Conservation (phyloP, 2,797 vertebrate genomes). For the Rhadinocentrus ornatus region DNA sequence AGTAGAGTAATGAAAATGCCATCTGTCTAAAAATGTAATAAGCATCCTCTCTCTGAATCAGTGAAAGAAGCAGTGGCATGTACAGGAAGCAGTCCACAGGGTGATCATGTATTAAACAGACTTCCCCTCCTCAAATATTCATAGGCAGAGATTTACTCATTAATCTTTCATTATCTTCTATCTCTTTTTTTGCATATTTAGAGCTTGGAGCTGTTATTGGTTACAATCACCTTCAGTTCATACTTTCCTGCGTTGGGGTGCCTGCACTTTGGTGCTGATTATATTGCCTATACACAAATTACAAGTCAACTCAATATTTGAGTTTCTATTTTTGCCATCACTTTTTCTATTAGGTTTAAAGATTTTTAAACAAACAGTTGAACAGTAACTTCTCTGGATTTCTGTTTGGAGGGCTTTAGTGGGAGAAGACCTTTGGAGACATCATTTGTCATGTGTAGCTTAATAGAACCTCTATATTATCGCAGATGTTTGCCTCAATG, state of each 20-base stretch:
- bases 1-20: slow-evolving; percentile 75
- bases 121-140: slow-evolving; percentile 83
- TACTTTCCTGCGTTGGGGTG: slow-evolving; percentile 12
- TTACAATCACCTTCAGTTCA: slow-evolving; percentile 50
- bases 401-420: slow-evolving; percentile 27
- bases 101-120: slow-evolving; percentile 83
- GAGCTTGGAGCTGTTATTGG: slow-evolving; percentile 56
- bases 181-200: slow-evolving; percentile 76
- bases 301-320: slow-evolving; percentile 38
- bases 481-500: slow-evolving; percentile 38
- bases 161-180: slow-evolving; percentile 85
- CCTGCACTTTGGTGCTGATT: slow-evolving; percentile 7
- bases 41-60: slow-evolving; percentile 62
- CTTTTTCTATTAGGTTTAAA: slow-evolving; percentile 16
- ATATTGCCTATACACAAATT: slow-evolving; percentile 24
- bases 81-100: slow-evolving; percentile 75
- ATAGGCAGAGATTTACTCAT: slow-evolving; percentile 81
- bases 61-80: slow-evolving; percentile 62
- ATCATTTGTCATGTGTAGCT: slow-evolving; percentile 34
- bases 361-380: slow-evolving; percentile 30
- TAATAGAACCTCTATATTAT: slow-evolving; percentile 51
- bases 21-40: slow-evolving; percentile 74
- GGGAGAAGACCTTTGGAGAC: slow-evolving; percentile 43
- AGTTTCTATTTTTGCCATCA: slow-evolving; percentile 23
- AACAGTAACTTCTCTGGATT: slow-evolving; percentile 30